These are phyloP conservation scores for Nothocercus julius DNA, from an alignment of 2,113 vertebrate genomes.

Conservation along the genomic window DNA sequence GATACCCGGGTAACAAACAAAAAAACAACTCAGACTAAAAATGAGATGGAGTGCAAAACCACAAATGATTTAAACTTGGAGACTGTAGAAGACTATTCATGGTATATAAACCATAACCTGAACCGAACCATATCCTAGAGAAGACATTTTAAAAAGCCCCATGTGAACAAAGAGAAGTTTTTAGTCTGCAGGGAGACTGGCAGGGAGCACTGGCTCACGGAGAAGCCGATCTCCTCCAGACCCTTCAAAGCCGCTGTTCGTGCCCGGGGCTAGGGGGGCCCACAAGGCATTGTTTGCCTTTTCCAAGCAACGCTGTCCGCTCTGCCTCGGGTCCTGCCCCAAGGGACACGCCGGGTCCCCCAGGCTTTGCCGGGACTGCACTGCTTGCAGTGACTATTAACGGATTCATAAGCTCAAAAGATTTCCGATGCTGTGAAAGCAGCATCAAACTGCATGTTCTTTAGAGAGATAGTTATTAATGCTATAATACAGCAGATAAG, in stretches of 20 bases:
- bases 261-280: neutral
- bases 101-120: neutral
- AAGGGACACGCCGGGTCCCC: neutral
- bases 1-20: neutral
- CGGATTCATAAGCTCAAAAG: no score
- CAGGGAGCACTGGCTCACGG: neutral
- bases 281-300: fast-evolving
- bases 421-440: no score
- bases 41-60: neutral
- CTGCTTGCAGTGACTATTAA: neutral
- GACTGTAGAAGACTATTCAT: neutral
- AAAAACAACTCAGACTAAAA: no score
- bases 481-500: no score
- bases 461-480: no score
- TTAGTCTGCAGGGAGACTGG: neutral
- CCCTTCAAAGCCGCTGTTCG: neutral
- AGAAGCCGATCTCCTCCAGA: neutral
- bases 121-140: neutral
- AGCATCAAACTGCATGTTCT: no score
- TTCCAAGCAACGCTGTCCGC: neutral
- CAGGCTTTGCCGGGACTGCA: neutral
- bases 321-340: fast-evolving
- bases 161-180: neutral
- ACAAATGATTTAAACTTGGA: no score
- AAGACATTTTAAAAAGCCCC: neutral